phyloP scores from a whole-genome alignment of 2,113 vertebrate species.

The Leucosticte australis region DNA sequence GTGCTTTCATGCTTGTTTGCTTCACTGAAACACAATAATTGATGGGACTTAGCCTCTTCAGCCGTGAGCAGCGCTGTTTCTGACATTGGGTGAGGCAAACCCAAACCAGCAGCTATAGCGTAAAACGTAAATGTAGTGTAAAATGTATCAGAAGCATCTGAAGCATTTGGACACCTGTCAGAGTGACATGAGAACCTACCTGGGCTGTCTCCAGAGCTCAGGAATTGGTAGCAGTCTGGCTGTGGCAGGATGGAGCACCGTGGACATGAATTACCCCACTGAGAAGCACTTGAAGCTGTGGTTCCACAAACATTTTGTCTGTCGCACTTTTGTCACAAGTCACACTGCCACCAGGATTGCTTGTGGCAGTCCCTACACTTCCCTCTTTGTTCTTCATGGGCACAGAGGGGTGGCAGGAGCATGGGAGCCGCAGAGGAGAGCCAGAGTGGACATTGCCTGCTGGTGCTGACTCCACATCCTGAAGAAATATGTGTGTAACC shows the following conservation, averaged over 20 bases:
- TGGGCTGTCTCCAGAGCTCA: not conserved
- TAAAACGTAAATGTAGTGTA: not conserved
- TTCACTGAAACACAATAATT: not conserved
- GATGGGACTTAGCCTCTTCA: not conserved
- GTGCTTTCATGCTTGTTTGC: not conserved
- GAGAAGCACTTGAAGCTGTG: not conserved
- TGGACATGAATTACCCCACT: not conserved
- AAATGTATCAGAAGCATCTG: not conserved
- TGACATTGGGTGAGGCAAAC: not conserved
- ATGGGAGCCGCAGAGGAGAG: not conserved
- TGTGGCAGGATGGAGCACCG: not conserved
- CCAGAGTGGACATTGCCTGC: not conserved
- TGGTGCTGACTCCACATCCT: not conserved
- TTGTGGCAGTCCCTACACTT: not conserved
- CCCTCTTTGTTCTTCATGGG: not conserved
- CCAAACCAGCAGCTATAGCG: not conserved
- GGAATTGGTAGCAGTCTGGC: not conserved
- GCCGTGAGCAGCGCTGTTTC: not conserved
- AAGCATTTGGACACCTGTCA: not conserved
- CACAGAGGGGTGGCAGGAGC: not conserved
- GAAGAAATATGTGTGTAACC: conserved; percentile 25
- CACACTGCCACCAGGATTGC: not conserved
- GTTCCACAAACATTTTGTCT: not conserved
- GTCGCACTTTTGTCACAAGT: not conserved
- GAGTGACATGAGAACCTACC: not conserved